Conservation (phyloP, 2,113 vertebrate genomes). For the zebrafish (Danio rerio) region DNA sequence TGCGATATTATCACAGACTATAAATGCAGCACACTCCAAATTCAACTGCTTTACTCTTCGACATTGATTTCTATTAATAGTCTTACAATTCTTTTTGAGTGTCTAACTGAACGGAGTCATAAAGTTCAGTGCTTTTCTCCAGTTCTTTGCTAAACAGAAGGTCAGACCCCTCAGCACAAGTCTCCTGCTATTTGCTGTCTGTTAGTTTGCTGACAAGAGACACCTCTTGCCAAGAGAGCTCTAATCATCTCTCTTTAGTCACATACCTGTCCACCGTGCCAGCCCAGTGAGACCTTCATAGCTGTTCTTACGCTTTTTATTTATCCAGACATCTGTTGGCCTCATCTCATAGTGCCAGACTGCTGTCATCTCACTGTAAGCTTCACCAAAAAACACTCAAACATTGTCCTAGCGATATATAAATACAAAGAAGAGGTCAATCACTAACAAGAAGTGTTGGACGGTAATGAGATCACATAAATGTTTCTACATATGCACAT, state of each 20-base stretch:
- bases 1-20: too few species aligned
- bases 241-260: constrained; percentile 54
- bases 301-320: constrained; percentile 27
- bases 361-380: constrained; percentile 26
- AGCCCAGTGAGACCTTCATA: constrained; percentile 39
- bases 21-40: neutral
- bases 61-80: neutral
- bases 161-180: constrained; percentile 22
- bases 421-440: neutral
- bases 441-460: constrained; percentile 7
- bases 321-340: constrained; percentile 39
- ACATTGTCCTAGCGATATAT: constrained; percentile 16
- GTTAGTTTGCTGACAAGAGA: constrained; percentile 45
- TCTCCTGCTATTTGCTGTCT: constrained; percentile 43
- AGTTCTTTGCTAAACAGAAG: constrained; percentile 39
- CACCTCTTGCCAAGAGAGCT: constrained; percentile 42
- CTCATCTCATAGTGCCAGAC: constrained; percentile 23
- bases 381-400: neutral
- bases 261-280: constrained; percentile 48
- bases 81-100: neutral
- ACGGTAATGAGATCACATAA: constrained; percentile 14
- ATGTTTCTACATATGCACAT: constrained; percentile 16
- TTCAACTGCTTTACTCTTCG: constrained; percentile 5
- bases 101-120: constrained; percentile 13
- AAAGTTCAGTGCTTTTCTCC: constrained; percentile 5